Evolutionary conservation across 1,140 invertebrate species (phyloP), one percentile per base, ranked within the genome.

Genomic region (Lysiphlebus fabarum): DNA sequence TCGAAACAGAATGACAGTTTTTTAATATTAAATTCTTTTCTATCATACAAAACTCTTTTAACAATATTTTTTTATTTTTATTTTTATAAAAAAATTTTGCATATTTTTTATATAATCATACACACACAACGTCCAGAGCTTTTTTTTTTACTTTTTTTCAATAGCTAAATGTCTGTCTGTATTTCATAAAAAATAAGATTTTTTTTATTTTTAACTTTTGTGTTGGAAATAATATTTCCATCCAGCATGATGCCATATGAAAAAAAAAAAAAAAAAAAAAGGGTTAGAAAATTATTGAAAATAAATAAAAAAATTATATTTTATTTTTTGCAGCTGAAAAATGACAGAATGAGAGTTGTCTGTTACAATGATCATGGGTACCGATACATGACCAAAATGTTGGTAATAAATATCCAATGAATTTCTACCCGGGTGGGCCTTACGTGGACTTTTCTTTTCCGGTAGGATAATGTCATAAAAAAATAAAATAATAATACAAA

Each of bases 321-420:
- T 11, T 40, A 4, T 40, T 40, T 11, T 7, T 11, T 11, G 10
- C 38, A 40, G 38, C 43, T 45, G 11, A 45, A 12, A 9, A 10
- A 17, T 33, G 48, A 49, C 26, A 33, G 10, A 56, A 59, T 7
- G 12, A 38, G 11, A 47, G 17, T 38, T 50, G 45, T 42, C 42
- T 55, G 53, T 49, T 44, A 61, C 59, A 59, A 65, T 67, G 68
- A 75, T 75, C 65, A 65, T 67, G 67, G 65, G 62, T 55, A 64
- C 65, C 67, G 64, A 62, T 68, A 74, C 67, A 68, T 68, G 67
- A 69, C 70, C 69, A 45, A 48, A 67, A 66, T 62, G 34, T 44
- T 12, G 64, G 73, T 68, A 78, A 78, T 79, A 79, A 79, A 79
- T 78, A 79, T 77, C 75, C 70, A 76, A 79, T 78, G 74, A 74